These are phyloP conservation scores for Drosophila nr. perissopoda DNA, from an alignment of 2,888 invertebrate species.

Conservation along the genomic window DNA sequence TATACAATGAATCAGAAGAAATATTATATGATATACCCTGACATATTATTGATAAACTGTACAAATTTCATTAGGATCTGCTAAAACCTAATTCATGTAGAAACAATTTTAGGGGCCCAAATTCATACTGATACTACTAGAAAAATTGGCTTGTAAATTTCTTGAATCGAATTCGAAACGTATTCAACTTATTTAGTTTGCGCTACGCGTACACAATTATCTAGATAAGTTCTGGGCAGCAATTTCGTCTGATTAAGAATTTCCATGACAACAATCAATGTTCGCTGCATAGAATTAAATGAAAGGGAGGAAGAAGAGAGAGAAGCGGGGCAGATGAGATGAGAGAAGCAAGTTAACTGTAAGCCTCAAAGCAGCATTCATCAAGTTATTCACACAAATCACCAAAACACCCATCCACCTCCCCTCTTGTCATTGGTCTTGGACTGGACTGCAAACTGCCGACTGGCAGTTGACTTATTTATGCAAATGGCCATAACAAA, in stretches of 20 bases:
- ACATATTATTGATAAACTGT: neutral
- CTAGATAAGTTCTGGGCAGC: neutral
- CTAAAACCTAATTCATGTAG: neutral
- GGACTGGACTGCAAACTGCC: constrained; percentile 56
- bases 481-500: constrained; percentile 81
- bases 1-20: no score
- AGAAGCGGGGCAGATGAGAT: constrained; percentile 35
- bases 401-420: neutral
- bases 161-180: neutral
- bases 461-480: constrained; percentile 77
- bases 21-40: neutral
- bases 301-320: neutral
- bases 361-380: constrained; percentile 55
- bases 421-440: constrained; percentile 7
- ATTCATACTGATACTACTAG: neutral
- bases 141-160: neutral
- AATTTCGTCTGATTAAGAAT: constrained; percentile 32
- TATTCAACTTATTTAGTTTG: neutral
- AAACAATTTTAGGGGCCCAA: neutral
- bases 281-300: neutral
- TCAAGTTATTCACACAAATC: constrained; percentile 78
- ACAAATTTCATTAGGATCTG: neutral
- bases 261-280: constrained; percentile 32
- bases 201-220: neutral
- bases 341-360: constrained; percentile 30